Evolutionary conservation across 2,888 invertebrate species (phyloP).

Genomic region (Caenorhabditis angaria): DNA sequence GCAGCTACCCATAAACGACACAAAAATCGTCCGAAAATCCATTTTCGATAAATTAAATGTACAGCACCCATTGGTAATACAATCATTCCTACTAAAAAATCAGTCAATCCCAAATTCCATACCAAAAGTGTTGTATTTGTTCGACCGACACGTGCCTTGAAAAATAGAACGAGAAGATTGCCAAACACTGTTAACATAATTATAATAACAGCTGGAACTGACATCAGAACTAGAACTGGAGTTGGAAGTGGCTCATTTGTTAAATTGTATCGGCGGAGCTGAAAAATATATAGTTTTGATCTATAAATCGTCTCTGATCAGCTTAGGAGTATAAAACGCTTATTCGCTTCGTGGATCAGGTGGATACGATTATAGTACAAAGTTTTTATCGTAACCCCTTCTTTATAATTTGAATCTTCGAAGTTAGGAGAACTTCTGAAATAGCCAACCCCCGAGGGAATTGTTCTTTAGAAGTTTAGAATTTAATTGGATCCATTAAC

Average conservation of each 20-base stretch:
- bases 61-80: slow-evolving; percentile 71
- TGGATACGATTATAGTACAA: too few relatives aligned
- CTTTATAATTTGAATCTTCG: too few relatives aligned
- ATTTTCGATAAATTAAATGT: slow-evolving; percentile 70
- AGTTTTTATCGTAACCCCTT: too few relatives aligned
- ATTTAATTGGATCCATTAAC: too few relatives aligned
- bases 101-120: slow-evolving; percentile 72
- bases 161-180: slow-evolving; percentile 71
- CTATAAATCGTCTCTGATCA: too few relatives aligned
- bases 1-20: slow-evolving; percentile 77
- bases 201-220: slow-evolving; percentile 68
- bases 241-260: slow-evolving; percentile 36
- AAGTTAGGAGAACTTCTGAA: too few relatives aligned
- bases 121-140: slow-evolving; percentile 72
- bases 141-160: slow-evolving; percentile 72
- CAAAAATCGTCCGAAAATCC: slow-evolving; percentile 76
- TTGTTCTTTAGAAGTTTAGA: too few relatives aligned
- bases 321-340: too few relatives aligned
- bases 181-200: slow-evolving; percentile 71
- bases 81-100: slow-evolving; percentile 72
- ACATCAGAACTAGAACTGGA: slow-evolving; percentile 48
- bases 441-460: too few relatives aligned
- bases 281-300: too few relatives aligned
- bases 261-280: not conserved
- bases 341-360: too few relatives aligned